These are phyloP conservation scores for Odontamblyopus lacepedii DNA, from an alignment of 2,797 vertebrate genomes.

Conservation along the genomic window DNA sequence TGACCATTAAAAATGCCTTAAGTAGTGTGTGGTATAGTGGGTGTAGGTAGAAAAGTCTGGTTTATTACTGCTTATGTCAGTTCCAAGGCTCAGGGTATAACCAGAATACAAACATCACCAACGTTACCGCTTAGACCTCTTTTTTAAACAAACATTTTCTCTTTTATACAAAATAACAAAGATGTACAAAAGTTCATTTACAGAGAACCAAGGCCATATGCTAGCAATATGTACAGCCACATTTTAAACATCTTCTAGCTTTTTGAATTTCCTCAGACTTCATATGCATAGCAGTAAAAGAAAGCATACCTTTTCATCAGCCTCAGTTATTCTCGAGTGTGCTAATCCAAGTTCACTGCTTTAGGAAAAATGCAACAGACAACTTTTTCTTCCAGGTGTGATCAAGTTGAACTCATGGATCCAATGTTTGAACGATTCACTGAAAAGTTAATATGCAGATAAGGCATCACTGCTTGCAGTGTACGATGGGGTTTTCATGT, in stretches of 20 bases:
- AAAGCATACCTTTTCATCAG: constrained; percentile 87
- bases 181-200: constrained; percentile 99
- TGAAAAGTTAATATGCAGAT: constrained; percentile 88
- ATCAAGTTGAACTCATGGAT: constrained; percentile 69
- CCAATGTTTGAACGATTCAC: constrained; percentile 69
- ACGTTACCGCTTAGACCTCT: constrained; percentile 73
- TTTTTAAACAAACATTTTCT: constrained; percentile 88
- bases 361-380: constrained; percentile 67
- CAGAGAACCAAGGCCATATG: constrained; percentile 99
- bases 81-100: constrained; percentile 98
- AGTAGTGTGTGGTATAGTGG: constrained; percentile 79
- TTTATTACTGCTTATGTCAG: constrained; percentile 97
- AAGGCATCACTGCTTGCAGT: constrained; percentile 99
- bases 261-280: constrained; percentile 79
- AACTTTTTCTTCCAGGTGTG: constrained; percentile 63
- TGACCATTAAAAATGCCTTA: constrained; percentile 97
- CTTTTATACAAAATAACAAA: constrained; percentile 99
- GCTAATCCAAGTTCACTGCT: constrained; percentile 77
- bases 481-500: constrained; percentile 87
- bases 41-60: constrained; percentile 92
- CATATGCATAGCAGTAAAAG: constrained; percentile 95
- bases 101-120: constrained; percentile 96
- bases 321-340: constrained; percentile 76
- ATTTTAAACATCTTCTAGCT: constrained; percentile 86
- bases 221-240: constrained; percentile 97